Percentiles rank a stretch among this genome's conserved stretches.
These are phyloP conservation scores for Sphaerophoria taeniata DNA, from an alignment of 2,888 invertebrate genomes.

Conservation along the genomic window DNA sequence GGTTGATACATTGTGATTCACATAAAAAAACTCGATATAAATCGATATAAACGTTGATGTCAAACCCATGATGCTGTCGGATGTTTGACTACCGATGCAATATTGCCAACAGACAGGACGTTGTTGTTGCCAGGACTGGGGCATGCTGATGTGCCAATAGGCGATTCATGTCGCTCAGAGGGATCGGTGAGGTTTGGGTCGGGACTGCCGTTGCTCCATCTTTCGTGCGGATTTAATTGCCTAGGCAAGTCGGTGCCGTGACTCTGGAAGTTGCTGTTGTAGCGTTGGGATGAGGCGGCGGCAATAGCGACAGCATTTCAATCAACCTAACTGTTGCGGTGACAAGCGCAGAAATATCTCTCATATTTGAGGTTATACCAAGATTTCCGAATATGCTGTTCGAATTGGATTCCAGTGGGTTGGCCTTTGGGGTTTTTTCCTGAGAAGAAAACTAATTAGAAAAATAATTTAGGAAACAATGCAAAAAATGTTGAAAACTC, in stretches of 20 bases:
- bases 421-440: too few species aligned
- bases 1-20: constrained; percentile 95
- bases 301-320: too few species aligned
- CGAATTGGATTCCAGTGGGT: constrained; percentile 79
- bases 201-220: constrained; percentile 97
- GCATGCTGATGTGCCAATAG: constrained; percentile 65
- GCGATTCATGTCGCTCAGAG: constrained; percentile 87
- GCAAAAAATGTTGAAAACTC: too few species aligned
- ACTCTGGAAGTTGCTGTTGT: too few species aligned
- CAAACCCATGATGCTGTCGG: constrained; percentile 90
- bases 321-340: constrained; percentile 61
- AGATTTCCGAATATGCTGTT: constrained; percentile 50
- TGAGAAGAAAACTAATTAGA: too few species aligned
- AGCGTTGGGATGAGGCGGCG: constrained; percentile 52
- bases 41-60: constrained; percentile 94
- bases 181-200: constrained; percentile 89
- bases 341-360: constrained; percentile 68
- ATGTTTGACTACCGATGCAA: constrained; percentile 77
- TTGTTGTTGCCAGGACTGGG: constrained; percentile 49
- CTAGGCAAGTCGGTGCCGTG: constrained; percentile 79
- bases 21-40: too few species aligned
- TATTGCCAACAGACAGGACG: constrained; percentile 52
- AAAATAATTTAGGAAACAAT: too few species aligned
- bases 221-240: constrained; percentile 95
- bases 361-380: constrained; percentile 54